Evolutionary conservation across 2,888 invertebrate species (phyloP).

Genomic region (Trachelus troglodyta): DNA sequence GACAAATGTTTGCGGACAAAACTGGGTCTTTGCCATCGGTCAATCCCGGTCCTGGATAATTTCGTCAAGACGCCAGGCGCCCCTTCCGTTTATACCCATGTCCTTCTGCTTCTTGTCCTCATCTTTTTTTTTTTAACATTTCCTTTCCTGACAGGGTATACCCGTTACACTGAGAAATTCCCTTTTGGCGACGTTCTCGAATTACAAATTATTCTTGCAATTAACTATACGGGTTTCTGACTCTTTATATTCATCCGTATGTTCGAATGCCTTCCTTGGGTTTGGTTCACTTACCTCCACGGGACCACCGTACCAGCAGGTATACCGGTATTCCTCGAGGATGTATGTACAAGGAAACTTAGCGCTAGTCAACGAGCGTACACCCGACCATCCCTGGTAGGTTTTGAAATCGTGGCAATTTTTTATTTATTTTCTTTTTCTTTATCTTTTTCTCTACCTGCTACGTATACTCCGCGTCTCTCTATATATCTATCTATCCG

Average conservation of each 20-base stretch:
- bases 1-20: constrained; percentile 46
- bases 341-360: constrained; percentile 38
- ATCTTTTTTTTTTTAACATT: constrained; percentile 29
- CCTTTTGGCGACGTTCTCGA: constrained; percentile 34
- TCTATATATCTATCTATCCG: background rate
- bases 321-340: constrained; percentile 38
- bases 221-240: constrained; percentile 39
- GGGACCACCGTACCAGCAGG: background rate
- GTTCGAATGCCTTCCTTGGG: background rate
- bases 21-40: constrained; percentile 25
- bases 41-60: constrained; percentile 36
- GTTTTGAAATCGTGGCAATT: background rate
- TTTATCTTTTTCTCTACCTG: background rate
- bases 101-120: constrained; percentile 51
- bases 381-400: background rate
- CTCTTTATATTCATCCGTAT: background rate
- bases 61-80: constrained; percentile 49
- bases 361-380: constrained; percentile 12
- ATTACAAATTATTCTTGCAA: constrained; percentile 54
- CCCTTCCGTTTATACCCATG: constrained; percentile 1
- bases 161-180: background rate
- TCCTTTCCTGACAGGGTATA: constrained; percentile 35
- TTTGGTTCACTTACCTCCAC: background rate
- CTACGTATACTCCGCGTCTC: background rate
- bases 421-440: background rate